Evolutionary conservation across 2,113 vertebrate species (phyloP).

Genomic region (Takifugu flavidus): DNA sequence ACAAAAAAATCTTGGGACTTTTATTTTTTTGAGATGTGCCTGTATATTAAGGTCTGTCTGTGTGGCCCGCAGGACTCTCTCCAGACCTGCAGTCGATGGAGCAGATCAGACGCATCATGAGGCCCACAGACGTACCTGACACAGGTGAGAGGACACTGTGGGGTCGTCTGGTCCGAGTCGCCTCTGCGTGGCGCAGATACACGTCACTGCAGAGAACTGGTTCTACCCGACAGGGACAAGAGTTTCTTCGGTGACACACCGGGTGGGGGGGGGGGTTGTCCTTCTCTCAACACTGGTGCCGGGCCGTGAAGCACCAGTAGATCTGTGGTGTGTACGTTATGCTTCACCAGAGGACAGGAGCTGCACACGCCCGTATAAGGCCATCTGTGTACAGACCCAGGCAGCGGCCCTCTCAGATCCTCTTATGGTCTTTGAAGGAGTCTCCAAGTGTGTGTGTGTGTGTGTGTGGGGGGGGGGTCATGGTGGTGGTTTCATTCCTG

Average conservation of each 20-base stretch:
- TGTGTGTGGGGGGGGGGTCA: slow-evolving; percentile 1
- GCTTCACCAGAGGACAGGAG: background rate
- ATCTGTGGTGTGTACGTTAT: background rate
- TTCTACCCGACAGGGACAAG: too few species aligned
- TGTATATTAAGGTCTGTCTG: background rate
- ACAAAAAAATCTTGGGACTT: too few species aligned
- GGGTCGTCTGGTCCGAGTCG: background rate
- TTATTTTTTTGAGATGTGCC: background rate
- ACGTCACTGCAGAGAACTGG: too few species aligned
- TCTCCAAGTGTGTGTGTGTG: slow-evolving; percentile 1
- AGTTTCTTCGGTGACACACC: too few species aligned
- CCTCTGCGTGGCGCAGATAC: too few species aligned
- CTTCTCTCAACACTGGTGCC: too few species aligned
- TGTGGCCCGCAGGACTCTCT: slow-evolving; percentile 79
- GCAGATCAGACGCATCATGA: slow-evolving; percentile 96
- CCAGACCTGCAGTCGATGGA: slow-evolving; percentile 96
- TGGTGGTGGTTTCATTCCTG: background rate
- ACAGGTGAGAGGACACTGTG: slow-evolving; percentile 75
- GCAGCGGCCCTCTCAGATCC: slow-evolving; percentile 35
- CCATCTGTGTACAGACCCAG: slow-evolving; percentile 10
- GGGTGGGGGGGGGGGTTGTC: too few species aligned
- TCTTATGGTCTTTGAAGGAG: slow-evolving; percentile 48
- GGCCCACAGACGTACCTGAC: slow-evolving; percentile 94
- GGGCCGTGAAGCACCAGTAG: background rate
- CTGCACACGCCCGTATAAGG: slow-evolving; percentile 55